Conservation (phyloP, 2,113 vertebrate genomes). For the Seriola aureovittata region DNA sequence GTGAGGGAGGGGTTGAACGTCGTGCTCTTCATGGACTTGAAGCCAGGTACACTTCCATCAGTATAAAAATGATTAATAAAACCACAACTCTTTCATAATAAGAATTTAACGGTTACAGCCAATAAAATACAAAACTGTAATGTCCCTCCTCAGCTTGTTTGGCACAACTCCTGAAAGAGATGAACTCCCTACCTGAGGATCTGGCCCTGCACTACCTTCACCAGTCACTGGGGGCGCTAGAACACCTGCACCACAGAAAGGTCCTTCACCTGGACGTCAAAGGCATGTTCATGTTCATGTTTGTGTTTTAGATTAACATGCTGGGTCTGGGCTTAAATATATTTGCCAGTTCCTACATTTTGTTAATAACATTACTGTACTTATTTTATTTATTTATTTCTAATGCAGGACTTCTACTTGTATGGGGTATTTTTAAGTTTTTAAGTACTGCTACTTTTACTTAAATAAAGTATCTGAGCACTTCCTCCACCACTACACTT, state of each 20-base stretch:
- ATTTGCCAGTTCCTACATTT: too few species aligned
- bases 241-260: slow-evolving; percentile 90
- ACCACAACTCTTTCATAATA: not conserved
- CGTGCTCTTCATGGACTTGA: slow-evolving; percentile 94
- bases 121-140: not conserved
- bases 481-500: too few species aligned
- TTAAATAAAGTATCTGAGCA: too few species aligned
- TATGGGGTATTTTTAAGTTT: too few species aligned
- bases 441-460: not conserved
- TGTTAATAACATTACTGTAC: too few species aligned
- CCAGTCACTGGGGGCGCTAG: slow-evolving; percentile 91
- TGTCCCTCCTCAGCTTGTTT: slow-evolving; percentile 84
- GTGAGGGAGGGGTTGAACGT: slow-evolving; percentile 92
- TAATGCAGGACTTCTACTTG: too few species aligned
- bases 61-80: not conserved
- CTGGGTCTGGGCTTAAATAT: too few species aligned
- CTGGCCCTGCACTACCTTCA: slow-evolving; percentile 92
- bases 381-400: too few species aligned
- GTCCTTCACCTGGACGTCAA: slow-evolving; percentile 95
- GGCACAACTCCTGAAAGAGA: slow-evolving; percentile 90
- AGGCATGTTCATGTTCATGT: slow-evolving; percentile 79
- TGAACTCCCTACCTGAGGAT: slow-evolving; percentile 89
- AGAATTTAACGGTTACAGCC: not conserved
- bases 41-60: slow-evolving; percentile 86
- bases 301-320: too few species aligned